Evolutionary conservation across 2,888 invertebrate genomes (phyloP).

Genomic region (Campaea margaritaria): DNA sequence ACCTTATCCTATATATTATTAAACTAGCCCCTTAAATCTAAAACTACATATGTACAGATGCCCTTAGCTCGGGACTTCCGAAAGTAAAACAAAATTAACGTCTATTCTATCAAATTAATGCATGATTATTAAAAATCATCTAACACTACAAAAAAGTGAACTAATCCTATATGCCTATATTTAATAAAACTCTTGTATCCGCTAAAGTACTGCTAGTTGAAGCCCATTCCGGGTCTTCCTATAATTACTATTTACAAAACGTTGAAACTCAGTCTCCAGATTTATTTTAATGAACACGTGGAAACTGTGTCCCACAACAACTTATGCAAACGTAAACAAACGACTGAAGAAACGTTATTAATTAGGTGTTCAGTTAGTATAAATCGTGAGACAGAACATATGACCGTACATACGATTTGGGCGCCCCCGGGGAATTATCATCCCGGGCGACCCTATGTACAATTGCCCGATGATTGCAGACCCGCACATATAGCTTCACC

Average conservation of each 20-base stretch:
- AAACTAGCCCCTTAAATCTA: too few species aligned
- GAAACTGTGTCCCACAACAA: too few species aligned
- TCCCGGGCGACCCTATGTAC: slow-evolving; percentile 31
- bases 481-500: slow-evolving; percentile 7
- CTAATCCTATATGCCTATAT: not conserved
- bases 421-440: slow-evolving; percentile 13
- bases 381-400: slow-evolving; percentile 19
- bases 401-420: slow-evolving; percentile 14
- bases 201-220: too few species aligned
- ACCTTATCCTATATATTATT: not conserved
- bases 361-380: not conserved
- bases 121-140: not conserved
- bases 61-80: slow-evolving; percentile 16
- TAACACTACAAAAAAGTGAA: slow-evolving; percentile 1
- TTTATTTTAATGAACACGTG: slow-evolving; percentile 23
- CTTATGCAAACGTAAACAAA: too few species aligned
- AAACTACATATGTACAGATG: slow-evolving; percentile 2
- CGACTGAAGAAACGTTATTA: not conserved
- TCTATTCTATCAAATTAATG: not conserved
- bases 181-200: too few species aligned
- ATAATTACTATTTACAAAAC: slow-evolving; percentile 25
- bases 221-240: slow-evolving; percentile 17
- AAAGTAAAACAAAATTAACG: slow-evolving; percentile 5
- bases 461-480: slow-evolving; percentile 10
- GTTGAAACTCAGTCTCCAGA: slow-evolving; percentile 16